Percentiles rank a stretch among this genome's conserved stretches.
Conservation (phyloP, 2,797 vertebrate genomes). For the Allobates femoralis region DNA sequence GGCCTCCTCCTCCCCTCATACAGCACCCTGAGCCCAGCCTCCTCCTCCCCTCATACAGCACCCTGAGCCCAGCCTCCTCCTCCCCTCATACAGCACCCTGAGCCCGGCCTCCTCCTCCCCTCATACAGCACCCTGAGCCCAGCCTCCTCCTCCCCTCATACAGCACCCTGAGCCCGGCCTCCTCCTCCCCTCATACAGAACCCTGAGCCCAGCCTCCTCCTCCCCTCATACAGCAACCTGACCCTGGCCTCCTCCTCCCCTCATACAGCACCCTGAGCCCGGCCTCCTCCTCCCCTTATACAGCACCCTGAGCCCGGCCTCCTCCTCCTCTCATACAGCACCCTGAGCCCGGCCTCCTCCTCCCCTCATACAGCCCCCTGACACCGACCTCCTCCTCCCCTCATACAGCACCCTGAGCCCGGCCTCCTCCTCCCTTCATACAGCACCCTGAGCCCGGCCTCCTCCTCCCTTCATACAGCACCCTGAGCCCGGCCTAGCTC, state of each 20-base stretch:
- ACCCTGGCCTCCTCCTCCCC: not conserved
- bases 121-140: not conserved
- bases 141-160: too few species aligned
- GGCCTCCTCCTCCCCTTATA: too few species aligned
- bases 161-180: too few species aligned
- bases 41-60: not conserved
- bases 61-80: not conserved
- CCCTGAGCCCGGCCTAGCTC: not conserved
- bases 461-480: not conserved
- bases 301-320: too few species aligned
- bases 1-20: too few species aligned
- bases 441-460: not conserved
- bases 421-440: not conserved
- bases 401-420: not conserved
- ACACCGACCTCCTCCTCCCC: not conserved
- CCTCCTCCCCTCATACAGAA: not conserved
- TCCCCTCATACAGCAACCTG: too few species aligned
- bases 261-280: not conserved
- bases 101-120: not conserved
- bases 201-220: not conserved
- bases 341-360: not conserved
- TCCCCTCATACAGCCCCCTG: too few species aligned
- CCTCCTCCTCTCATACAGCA: not conserved
- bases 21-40: too few species aligned
- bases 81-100: too few species aligned